These are phyloP conservation scores for Python bivittatus DNA, from an alignment of 2,113 vertebrate species.

Conservation along the genomic window DNA sequence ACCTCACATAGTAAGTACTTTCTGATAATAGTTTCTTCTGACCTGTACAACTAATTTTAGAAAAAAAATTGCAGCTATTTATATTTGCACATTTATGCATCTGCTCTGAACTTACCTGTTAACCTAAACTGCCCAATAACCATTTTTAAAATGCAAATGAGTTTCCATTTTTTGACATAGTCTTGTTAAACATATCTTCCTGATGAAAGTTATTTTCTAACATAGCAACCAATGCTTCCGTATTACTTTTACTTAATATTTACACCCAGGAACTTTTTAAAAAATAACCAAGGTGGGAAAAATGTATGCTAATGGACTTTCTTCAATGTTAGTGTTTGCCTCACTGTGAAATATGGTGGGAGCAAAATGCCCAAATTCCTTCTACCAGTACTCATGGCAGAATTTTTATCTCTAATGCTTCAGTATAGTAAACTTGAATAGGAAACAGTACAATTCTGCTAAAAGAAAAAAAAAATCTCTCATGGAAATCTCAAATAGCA, in stretches of 20 bases:
- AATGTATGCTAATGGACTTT: not conserved
- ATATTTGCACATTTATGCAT: not conserved
- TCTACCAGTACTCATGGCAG: not conserved
- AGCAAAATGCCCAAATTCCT: not conserved
- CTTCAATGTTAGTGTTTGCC: not conserved
- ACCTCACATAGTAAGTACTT: not conserved
- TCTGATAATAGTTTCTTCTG: not conserved
- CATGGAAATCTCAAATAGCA: not conserved
- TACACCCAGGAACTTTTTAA: not conserved
- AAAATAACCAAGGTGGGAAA: not conserved
- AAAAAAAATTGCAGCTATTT: not conserved
- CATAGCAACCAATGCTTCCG: not conserved
- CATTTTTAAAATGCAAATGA: not conserved
- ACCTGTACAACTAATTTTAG: not conserved
- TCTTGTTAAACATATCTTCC: not conserved
- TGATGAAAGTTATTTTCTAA: not conserved
- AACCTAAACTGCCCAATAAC: not conserved
- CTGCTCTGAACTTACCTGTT: not conserved
- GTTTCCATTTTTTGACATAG: not conserved
- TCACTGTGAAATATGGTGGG: not conserved
- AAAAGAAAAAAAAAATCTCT: not conserved
- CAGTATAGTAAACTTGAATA: not conserved
- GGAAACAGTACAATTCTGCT: not conserved
- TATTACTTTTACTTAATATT: not conserved
- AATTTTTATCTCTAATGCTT: not conserved